Evolutionary conservation across 2,888 invertebrate species (phyloP).

Genomic region (Tachina grossa): DNA sequence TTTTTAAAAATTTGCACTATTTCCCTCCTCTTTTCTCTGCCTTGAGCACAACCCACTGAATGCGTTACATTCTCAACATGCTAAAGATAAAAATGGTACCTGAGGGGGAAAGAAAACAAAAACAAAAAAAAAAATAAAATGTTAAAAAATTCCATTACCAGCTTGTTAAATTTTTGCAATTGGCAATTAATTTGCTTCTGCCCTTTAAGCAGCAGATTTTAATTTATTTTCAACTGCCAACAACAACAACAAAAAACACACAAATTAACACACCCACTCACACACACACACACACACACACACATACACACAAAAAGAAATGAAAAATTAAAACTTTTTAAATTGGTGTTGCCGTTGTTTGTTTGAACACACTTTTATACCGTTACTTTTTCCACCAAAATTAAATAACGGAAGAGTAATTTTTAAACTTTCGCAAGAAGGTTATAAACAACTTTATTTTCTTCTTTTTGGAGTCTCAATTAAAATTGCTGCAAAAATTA

Average conservation of each 20-base stretch:
- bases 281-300: not conserved
- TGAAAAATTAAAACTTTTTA: not conserved
- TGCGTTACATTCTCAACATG: not conserved
- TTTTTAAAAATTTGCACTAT: not conserved
- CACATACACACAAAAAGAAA: not conserved
- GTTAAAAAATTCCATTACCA: constrained; percentile 47
- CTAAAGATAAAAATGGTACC: not conserved
- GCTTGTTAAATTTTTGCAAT: constrained; percentile 56
- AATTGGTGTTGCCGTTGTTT: constrained; percentile 14
- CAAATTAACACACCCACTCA: not conserved
- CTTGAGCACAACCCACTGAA: not conserved
- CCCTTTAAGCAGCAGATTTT: constrained; percentile 50
- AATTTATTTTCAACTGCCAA: constrained; percentile 45
- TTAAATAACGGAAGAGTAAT: constrained; percentile 11
- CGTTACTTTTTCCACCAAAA: not conserved
- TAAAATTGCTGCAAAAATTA: constrained; percentile 36
- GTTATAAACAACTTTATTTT: not conserved
- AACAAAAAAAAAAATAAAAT: not conserved
- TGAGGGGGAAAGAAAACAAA: not conserved
- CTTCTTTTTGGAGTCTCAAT: constrained; percentile 42
- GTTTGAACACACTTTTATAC: not conserved
- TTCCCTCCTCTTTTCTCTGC: not conserved
- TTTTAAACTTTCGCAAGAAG: not conserved
- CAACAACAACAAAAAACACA: not conserved
- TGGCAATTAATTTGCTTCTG: constrained; percentile 62